Conservation (phyloP, 2,797 vertebrate species). For the Gymnoscopelus microlampas region DNA sequence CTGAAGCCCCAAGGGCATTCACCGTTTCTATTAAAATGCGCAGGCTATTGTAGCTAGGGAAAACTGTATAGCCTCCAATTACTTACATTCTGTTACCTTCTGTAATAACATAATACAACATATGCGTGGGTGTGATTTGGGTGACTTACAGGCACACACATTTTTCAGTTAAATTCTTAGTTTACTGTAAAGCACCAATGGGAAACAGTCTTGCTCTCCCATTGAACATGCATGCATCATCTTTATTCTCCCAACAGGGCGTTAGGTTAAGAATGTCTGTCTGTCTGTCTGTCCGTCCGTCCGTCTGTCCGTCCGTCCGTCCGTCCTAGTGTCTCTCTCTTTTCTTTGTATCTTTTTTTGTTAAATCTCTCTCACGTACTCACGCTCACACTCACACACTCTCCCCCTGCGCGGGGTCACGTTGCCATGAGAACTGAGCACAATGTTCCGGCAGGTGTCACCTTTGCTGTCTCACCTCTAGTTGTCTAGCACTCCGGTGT, state of each 20-base stretch:
- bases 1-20: background rate
- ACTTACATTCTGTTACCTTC: background rate
- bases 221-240: background rate
- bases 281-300: background rate
- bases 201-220: background rate
- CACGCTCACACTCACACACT: background rate
- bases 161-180: no score
- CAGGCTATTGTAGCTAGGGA: no score
- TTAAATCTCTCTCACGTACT: no score
- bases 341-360: no score
- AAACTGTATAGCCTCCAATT: no score
- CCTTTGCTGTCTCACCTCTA: slow-evolving; percentile 89
- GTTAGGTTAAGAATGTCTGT: slow-evolving; percentile 17
- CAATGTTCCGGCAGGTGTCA: slow-evolving; percentile 86
- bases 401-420: slow-evolving; percentile 69
- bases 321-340: no score
- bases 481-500: slow-evolving; percentile 73
- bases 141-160: no score
- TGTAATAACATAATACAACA: background rate
- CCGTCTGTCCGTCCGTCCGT: background rate
- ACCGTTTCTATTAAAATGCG: no score
- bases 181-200: no score
- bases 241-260: slow-evolving; percentile 15
- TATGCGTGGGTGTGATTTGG: no score
- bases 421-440: slow-evolving; percentile 89